Conservation (phyloP, 2,888 invertebrate genomes). For the Tryphoninae sp. region DNA sequence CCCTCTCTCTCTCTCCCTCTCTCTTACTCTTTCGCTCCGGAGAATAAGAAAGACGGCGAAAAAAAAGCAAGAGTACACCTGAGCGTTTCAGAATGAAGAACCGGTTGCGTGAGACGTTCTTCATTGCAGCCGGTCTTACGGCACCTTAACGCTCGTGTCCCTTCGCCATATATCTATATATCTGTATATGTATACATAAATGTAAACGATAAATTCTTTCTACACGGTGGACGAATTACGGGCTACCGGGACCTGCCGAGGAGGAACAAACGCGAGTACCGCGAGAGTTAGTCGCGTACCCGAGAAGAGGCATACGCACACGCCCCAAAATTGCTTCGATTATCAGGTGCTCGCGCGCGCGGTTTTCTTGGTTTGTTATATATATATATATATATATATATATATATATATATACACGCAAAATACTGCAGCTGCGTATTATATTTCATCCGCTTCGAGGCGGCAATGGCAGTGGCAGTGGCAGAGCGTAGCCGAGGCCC, state of each 20-base stretch:
- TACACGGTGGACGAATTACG: conserved; percentile 42
- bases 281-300: conserved; percentile 19
- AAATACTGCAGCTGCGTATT: conserved; percentile 57
- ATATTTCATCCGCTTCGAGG: conserved; percentile 56
- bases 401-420: conserved; percentile 17
- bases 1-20: conserved; percentile 41
- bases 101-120: conserved; percentile 60
- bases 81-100: conserved; percentile 46
- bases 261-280: conserved; percentile 10
- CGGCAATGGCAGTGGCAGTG: conserved; percentile 34
- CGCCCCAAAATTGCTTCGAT: conserved; percentile 64
- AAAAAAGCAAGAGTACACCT: neutral
- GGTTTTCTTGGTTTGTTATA: conserved; percentile 4
- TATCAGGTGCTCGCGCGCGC: conserved; percentile 60
- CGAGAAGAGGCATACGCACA: conserved; percentile 52
- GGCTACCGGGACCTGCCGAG: conserved; percentile 37
- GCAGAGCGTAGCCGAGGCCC: conserved; percentile 21
- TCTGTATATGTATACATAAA: neutral
- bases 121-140: conserved; percentile 48
- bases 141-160: conserved; percentile 41
- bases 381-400: neutral
- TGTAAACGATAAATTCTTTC: conserved; percentile 27
- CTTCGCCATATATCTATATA: neutral
- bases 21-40: too few relatives aligned
- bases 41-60: neutral